Evolutionary conservation across 2,888 invertebrate genomes (phyloP).

Genomic region (Graphium colonna): DNA sequence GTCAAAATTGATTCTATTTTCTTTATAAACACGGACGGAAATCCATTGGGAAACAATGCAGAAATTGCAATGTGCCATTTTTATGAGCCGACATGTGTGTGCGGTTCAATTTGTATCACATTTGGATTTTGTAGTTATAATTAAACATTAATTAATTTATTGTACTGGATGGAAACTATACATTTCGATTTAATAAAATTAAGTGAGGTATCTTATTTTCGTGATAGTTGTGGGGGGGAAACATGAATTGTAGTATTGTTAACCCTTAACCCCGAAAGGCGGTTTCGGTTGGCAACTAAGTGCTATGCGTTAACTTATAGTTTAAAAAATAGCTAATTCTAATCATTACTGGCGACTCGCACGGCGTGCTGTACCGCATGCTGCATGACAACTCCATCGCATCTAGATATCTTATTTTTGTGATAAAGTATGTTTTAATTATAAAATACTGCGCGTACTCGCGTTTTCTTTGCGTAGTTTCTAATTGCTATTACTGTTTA

Average conservation of each 20-base stretch:
- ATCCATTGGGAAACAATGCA: slow-evolving; percentile 67
- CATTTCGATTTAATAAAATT: slow-evolving; percentile 63
- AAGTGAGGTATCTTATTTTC: slow-evolving; percentile 71
- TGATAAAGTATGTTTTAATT: slow-evolving; percentile 45
- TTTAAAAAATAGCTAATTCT: slow-evolving; percentile 31
- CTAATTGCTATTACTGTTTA: slow-evolving; percentile 37
- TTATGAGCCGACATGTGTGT: slow-evolving; percentile 64
- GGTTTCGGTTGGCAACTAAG: slow-evolving; percentile 61
- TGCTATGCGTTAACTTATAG: slow-evolving; percentile 36
- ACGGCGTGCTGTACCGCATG: slow-evolving; percentile 38
- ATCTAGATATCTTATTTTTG: slow-evolving; percentile 39
- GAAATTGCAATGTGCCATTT: slow-evolving; percentile 74
- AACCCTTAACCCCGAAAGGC: slow-evolving; percentile 54
- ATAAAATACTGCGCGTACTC: slow-evolving; percentile 33
- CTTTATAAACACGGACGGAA: slow-evolving; percentile 44
- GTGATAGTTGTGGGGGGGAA: slow-evolving; percentile 69
- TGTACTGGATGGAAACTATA: slow-evolving; percentile 51
- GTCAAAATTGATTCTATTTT: slow-evolving; percentile 70
- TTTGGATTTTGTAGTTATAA: slow-evolving; percentile 46
- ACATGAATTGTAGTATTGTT: slow-evolving; percentile 60
- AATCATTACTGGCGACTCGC: slow-evolving; percentile 53
- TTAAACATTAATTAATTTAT: slow-evolving; percentile 46
- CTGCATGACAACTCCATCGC: slow-evolving; percentile 57
- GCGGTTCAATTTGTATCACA: slow-evolving; percentile 44
- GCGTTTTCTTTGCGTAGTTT: slow-evolving; percentile 30